Evolutionary conservation across 1,140 invertebrate species (phyloP).

Genomic region (Drosophila lowei): DNA sequence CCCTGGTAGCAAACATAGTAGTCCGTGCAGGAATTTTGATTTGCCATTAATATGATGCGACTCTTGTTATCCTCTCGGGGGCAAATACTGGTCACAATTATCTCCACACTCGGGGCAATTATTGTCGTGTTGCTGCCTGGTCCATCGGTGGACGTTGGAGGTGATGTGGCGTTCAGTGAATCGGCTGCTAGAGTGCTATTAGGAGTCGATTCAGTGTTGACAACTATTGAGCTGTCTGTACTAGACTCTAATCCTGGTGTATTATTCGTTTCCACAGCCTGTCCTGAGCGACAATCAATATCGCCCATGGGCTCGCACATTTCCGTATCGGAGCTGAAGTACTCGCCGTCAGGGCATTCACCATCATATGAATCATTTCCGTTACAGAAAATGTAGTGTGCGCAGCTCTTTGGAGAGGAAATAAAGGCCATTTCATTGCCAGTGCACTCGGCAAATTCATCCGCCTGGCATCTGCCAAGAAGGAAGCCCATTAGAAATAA

Average conservation of each 20-base stretch:
- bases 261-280: constrained; percentile 8
- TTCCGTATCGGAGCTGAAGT: constrained; percentile 54
- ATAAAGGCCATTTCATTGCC: constrained; percentile 39
- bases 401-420: constrained; percentile 56
- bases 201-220: neutral
- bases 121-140: neutral
- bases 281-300: constrained; percentile 61
- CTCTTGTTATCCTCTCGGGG: constrained; percentile 56
- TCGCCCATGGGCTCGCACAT: constrained; percentile 68
- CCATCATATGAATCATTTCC: constrained; percentile 74
- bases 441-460: constrained; percentile 62
- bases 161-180: neutral
- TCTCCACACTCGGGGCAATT: constrained; percentile 4
- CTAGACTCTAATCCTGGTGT: neutral
- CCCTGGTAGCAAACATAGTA: constrained; percentile 78
- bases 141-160: neutral
- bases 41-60: constrained; percentile 57
- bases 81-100: constrained; percentile 44
- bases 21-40: constrained; percentile 69
- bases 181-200: constrained; percentile 7
- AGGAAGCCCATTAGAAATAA: neutral
- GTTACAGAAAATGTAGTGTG: constrained; percentile 66
- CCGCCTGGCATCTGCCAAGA: constrained; percentile 14
- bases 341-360: constrained; percentile 65
- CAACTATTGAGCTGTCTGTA: neutral